Base-by-base conservation (phyloP, 2,113 vertebrate species). In the Anguilla japonica region DNA sequence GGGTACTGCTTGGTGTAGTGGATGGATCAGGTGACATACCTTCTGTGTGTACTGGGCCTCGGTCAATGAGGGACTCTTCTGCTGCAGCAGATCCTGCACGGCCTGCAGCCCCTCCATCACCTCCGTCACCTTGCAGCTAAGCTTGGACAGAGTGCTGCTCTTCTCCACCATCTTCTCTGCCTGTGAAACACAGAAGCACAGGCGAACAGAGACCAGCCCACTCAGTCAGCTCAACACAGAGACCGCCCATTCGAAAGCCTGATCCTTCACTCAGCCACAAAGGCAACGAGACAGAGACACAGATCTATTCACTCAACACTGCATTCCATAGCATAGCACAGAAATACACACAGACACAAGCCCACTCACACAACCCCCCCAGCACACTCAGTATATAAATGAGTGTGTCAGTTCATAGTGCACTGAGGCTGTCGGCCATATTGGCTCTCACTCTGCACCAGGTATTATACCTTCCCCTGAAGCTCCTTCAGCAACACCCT, bases 41-140 rank as follows among this genome's bases (percentile, higher is more conserved):
- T 99, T 99, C 79, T 98, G 96, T 78, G 94, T 89, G 87, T 93
- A 93, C 87, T 97, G 95, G 79, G 98, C 97, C 88, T 97, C 96
- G 79, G 82, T 85, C 60, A 98, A 90, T 79, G 93, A 96, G 91
- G 95, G 88, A 88, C 95, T 97, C 89, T 92, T 96, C 89, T 96
- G 94, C 86, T 97, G 94, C 82, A 99, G 92, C 91, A 96, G 94
- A 16, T 90, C 92, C 90, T 96, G 95, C n/a, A 98, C 92, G 60
- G 89, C 93, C 82, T 89, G 93, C 84, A 99, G 95, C 7, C 94
- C 97, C 79, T 79, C 92, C 87, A 87, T 94, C 89, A 98, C 95
- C 82, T 96, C 93, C 40, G 89, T 89, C 88, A 97, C 94, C 91
- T 94, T 96, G 79, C 86, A 91, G 81, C 90, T 89, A 93, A 98